A percentile compares a stretch with the other conserved stretches of the same genome.
Evolutionary conservation across 2,888 invertebrate genomes (phyloP).

Genomic region (Trichopoda pennipes): DNA sequence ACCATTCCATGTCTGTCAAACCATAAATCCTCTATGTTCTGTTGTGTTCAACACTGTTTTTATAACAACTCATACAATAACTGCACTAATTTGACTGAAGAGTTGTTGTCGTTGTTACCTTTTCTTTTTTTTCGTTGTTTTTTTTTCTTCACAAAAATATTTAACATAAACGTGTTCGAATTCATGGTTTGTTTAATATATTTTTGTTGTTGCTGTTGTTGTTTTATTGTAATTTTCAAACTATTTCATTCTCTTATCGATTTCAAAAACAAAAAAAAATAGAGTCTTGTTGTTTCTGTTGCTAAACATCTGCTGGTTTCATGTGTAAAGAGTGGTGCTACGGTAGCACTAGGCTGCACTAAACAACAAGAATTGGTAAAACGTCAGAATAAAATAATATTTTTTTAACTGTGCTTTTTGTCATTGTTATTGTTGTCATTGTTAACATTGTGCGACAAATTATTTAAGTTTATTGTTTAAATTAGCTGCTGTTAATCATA

Average conservation of each 20-base stretch:
- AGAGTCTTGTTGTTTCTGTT: constrained; percentile 5
- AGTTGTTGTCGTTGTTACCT: not conserved
- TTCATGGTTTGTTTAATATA: constrained; percentile 39
- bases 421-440: constrained; percentile 12
- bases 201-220: constrained; percentile 32
- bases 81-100: constrained; percentile 43
- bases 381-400: constrained; percentile 33
- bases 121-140: constrained; percentile 4
- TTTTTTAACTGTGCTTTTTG: constrained; percentile 17
- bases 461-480: constrained; percentile 33
- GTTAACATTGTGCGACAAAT: constrained; percentile 47
- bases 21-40: constrained; percentile 56
- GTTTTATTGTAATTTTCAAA: constrained; percentile 7
- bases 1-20: constrained; percentile 63
- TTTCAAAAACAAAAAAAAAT: too few species aligned
- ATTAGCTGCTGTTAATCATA: constrained; percentile 16
- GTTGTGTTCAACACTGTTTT: constrained; percentile 1
- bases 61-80: constrained; percentile 36
- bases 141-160: constrained; percentile 8
- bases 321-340: constrained; percentile 8
- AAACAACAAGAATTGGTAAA: constrained; percentile 6
- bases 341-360: not conserved
- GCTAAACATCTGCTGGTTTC: constrained; percentile 25
- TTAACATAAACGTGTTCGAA: constrained; percentile 57
- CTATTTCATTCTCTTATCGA: constrained; percentile 44